phyloP scores from a whole-genome alignment of 2,888 invertebrate species.

The Rhyacophila evoluta region DNA sequence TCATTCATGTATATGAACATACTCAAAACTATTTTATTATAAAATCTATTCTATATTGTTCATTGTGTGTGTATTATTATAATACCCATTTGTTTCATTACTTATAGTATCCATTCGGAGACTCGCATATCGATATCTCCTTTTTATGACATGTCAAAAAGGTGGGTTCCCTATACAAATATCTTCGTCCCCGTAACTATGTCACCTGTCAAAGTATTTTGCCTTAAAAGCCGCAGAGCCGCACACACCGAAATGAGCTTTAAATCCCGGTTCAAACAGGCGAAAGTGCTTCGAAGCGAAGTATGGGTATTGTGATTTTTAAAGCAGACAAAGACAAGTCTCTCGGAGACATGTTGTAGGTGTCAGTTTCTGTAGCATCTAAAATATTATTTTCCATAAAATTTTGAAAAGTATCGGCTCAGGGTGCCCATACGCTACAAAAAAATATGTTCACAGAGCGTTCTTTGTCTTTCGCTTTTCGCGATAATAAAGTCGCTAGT shows the following conservation, averaged over 20 bases:
- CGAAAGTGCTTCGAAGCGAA: neutral
- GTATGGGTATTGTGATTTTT: neutral
- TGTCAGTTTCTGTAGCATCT: conserved; percentile 53
- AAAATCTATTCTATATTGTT: too few relatives aligned
- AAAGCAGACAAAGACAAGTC: conserved; percentile 32
- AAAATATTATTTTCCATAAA: conserved; percentile 35
- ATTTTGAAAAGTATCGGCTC: conserved; percentile 44
- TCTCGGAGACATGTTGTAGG: conserved; percentile 51
- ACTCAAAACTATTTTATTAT: too few relatives aligned
- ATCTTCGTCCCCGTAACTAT: conserved; percentile 28
- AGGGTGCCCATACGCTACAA: conserved; percentile 19
- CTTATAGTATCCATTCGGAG: too few relatives aligned
- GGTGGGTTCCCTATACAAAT: neutral
- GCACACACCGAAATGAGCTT: neutral
- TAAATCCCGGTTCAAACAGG: neutral
- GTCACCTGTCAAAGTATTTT: conserved; percentile 24
- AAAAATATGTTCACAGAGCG: too few relatives aligned
- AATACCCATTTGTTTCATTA: too few relatives aligned
- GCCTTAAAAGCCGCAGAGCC: neutral
- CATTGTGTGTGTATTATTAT: too few relatives aligned
- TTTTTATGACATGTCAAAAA: neutral
- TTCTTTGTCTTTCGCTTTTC: too few relatives aligned
- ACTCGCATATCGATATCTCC: too few relatives aligned
- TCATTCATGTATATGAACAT: too few relatives aligned
- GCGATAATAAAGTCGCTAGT: too few relatives aligned